Evolutionary conservation across 1,140 invertebrate species (phyloP).

Genomic region (honey bee (Apis mellifera)): DNA sequence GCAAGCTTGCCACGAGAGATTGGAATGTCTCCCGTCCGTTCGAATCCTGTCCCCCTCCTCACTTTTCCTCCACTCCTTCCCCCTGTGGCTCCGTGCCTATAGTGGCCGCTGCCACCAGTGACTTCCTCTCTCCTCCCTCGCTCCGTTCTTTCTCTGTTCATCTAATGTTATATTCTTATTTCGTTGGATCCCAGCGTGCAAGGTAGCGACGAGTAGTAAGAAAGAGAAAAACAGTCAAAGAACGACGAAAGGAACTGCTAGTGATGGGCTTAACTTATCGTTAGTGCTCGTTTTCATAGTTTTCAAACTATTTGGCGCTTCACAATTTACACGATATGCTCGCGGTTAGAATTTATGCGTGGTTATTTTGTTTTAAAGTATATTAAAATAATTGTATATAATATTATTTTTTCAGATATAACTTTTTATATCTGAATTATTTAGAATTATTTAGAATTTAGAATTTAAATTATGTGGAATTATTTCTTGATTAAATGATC

Average conservation of each 20-base stretch:
- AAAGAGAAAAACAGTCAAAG: neutral
- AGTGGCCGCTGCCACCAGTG: conserved; percentile 25
- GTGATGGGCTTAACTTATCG: conserved; percentile 22
- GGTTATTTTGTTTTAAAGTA: neutral
- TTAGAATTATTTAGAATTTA: too few species aligned
- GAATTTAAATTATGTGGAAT: too few species aligned
- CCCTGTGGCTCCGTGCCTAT: neutral
- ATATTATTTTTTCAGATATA: neutral
- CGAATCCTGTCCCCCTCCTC: conserved; percentile 36
- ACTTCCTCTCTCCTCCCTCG: conserved; percentile 13
- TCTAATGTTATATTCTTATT: neutral
- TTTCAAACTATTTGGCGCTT: neutral
- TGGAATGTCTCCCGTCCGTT: conserved; percentile 79
- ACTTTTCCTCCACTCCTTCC: conserved; percentile 31
- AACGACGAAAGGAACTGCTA: neutral
- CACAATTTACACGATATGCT: neutral
- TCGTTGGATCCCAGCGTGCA: neutral
- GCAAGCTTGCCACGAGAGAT: conserved; percentile 77
- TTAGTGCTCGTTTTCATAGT: neutral
- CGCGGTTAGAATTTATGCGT: neutral
- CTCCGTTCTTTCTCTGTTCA: conserved; percentile 24
- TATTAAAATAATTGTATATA: neutral
- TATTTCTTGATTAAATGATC: too few species aligned
- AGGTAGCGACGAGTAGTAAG: neutral
- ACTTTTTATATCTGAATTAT: too few species aligned